Evolutionary conservation across 2,113 vertebrate species (phyloP).

Genomic region (Martes martes): DNA sequence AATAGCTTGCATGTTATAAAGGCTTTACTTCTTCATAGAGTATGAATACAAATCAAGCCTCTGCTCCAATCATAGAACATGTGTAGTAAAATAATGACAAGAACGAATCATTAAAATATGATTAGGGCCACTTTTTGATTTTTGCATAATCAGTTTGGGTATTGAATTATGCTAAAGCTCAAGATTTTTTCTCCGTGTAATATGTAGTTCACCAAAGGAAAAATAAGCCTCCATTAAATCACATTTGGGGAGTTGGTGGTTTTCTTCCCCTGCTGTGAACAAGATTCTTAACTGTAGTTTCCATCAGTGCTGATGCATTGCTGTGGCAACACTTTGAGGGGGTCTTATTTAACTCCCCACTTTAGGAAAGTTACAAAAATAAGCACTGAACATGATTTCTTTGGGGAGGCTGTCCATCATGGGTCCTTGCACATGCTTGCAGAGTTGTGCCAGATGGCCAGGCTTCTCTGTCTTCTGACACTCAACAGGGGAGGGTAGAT

Average conservation of each 20-base stretch:
- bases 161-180: neutral
- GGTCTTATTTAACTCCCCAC: neutral
- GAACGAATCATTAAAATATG: neutral
- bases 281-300: neutral
- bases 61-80: neutral
- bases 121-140: neutral
- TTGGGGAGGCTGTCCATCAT: neutral
- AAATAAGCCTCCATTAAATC: neutral
- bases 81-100: neutral
- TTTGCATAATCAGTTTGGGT: neutral
- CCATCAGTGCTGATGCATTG: neutral
- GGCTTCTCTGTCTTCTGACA: neutral
- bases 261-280: neutral
- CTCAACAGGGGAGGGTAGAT: neutral
- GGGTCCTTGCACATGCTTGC: neutral
- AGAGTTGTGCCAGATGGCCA: neutral
- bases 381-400: neutral
- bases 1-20: neutral
- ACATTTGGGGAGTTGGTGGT: neutral
- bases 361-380: neutral
- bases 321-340: neutral
- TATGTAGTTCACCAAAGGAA: neutral
- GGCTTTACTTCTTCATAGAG: neutral
- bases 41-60: neutral
- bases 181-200: neutral